A percentile compares a stretch with the other conserved stretches of the same genome.
Evolutionary conservation across 1,140 invertebrate species (phyloP).

Genomic region (Arion vulgaris): DNA sequence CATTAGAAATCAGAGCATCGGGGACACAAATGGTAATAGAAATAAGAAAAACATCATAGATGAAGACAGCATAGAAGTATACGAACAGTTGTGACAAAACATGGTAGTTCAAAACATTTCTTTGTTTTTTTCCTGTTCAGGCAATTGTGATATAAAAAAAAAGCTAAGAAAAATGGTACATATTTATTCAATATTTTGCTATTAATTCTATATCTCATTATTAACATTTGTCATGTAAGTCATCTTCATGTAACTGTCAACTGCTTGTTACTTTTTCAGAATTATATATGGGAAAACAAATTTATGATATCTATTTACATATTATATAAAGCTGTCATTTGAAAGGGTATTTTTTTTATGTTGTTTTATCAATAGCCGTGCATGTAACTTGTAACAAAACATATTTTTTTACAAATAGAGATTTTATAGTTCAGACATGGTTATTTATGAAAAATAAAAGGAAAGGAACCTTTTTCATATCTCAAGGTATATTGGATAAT

Average conservation of each 20-base stretch:
- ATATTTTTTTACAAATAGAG: not conserved
- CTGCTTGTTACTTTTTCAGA: not conserved
- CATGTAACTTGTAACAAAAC: not conserved
- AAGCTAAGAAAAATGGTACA: too few species aligned
- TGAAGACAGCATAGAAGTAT: not conserved
- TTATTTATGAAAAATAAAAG: too few species aligned
- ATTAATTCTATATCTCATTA: not conserved
- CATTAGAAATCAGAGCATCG: not conserved
- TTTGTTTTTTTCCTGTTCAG: not conserved
- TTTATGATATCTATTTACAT: not conserved
- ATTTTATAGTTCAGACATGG: too few species aligned
- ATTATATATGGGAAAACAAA: not conserved
- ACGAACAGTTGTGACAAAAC: constrained; percentile 4
- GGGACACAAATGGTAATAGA: not conserved
- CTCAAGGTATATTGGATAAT: too few species aligned
- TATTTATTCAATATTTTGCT: too few species aligned
- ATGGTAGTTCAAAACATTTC: not conserved
- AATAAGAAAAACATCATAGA: not conserved
- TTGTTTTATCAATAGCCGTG: not conserved
- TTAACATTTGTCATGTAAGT: not conserved
- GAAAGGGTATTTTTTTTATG: not conserved
- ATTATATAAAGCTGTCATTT: not conserved
- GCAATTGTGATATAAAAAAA: not conserved
- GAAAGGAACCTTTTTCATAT: too few species aligned
- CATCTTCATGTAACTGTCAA: not conserved